Evolutionary conservation across 2,113 vertebrate genomes (phyloP), one percentile per base, ranked within the genome.

Genomic region (Perca schrenkii): DNA sequence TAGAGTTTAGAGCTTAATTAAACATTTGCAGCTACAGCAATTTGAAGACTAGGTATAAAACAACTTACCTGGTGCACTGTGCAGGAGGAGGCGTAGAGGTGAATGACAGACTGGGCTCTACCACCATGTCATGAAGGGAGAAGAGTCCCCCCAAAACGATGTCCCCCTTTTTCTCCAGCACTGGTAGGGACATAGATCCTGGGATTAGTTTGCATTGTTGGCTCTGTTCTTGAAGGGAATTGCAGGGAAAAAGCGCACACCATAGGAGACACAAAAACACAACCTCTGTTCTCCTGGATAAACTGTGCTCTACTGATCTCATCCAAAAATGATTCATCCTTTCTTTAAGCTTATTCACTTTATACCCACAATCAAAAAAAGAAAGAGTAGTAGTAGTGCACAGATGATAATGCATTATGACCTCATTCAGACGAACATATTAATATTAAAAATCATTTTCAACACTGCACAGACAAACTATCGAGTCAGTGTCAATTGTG

Each of bases 81-180:
- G 80, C 79, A 6, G 89, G 84, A 12, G 80, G 31, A 46, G 95
- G 94, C 11, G 46, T 69, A 25, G 89, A 84, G 8, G 76, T 93
- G 67, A 95, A 96, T n/a, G 89, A 88, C 36, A 89, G 21, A 68
- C 77, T 86, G 4, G 88, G 79, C 62, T 96, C 90, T 67, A 91
- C 62, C 77, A 95, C 93, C 40, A 76, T 87, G 77, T 96, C 94
- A 40, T 96, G 95, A 72, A 96, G 92, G 8, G 96, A 96, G 84
- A 96, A 96, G 40, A 96, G 94, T 58, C 95, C 96, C 16, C 96
- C 96, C 14, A 96, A 80, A 2, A 77, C 86, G 34, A 96, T 88
- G 70, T 96, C 92, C 22, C 95, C 94, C 2, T 89, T 86, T 88
- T 79, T 94, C 54, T 91, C 83, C 66, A 96, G 85, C 58, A 88